phyloP scores from a whole-genome alignment of 2,113 vertebrate species.

The Phyllostomus discolor region DNA sequence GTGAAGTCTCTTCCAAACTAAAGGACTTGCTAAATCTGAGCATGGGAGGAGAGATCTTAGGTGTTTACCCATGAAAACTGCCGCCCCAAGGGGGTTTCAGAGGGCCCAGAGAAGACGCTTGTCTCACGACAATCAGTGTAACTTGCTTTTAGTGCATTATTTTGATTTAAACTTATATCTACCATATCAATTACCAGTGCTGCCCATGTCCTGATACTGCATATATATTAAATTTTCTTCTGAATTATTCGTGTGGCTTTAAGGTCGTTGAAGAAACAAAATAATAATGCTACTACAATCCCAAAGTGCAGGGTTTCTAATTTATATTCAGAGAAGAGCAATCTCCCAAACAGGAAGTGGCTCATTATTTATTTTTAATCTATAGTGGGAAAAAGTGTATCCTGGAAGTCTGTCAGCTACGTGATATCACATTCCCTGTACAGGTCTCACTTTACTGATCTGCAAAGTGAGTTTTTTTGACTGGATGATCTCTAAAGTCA shows the following conservation, averaged over 20 bases:
- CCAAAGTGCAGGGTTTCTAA: background rate
- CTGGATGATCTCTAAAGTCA: background rate
- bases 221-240: background rate
- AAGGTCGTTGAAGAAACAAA: background rate
- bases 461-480: background rate
- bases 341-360: background rate
- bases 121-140: background rate
- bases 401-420: background rate
- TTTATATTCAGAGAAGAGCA: background rate
- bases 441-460: background rate
- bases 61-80: background rate
- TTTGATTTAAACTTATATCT: background rate
- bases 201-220: background rate
- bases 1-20: background rate
- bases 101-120: background rate
- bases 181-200: background rate
- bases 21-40: background rate
- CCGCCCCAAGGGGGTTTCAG: background rate
- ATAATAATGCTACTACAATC: background rate
- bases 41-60: rapidly evolving
- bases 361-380: background rate
- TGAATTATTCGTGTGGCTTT: background rate
- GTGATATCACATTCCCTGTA: background rate
- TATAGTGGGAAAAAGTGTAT: background rate
- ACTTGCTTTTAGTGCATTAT: background rate